Evolutionary conservation across 1,140 invertebrate genomes (phyloP), one percentile per base, ranked within the genome.

Genomic region (Diabrotica virgifera): DNA sequence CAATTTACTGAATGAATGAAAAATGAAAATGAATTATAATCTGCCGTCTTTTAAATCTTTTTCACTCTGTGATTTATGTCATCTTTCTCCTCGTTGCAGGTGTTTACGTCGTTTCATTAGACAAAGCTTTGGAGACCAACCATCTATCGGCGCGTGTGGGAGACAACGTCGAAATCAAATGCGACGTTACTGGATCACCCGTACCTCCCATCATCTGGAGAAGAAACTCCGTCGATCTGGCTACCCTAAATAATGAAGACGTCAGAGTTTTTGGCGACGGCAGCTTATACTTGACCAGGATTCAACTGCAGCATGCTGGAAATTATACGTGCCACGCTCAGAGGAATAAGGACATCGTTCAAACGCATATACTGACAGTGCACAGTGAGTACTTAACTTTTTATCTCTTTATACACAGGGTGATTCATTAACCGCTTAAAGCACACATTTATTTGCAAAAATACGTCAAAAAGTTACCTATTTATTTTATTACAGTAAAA

Each of bases 271-370:
- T 89, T 77, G 85, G 83, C 46, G 89, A 90, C 70, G 90, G 90
- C 0, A 89, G 88, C 14, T 80, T 93, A 8, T 93, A 91, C 77
- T 81, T 93, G 58, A 90, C 87, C 37, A 84, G 86, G 57, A 86
- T 92, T 52, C 89, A 90, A 69, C 81, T 93, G 37, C 84, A 90
- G 14, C 89, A 92, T 74, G 87, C 89, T 36, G 91, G 91, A 9
- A 93, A 93, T 82, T 92, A 91, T 78, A 89, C 89, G 0, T 93
- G 91, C 76, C 86, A 91, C 72, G 90, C 90, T 24, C 83, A 89
- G 67, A 82, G 88, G 36, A 90, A 91, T 75, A 85, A 87, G 46
- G 87, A 90, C 70, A 85, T 92, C 14, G 86, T 90, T 51, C 90
- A 93, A 76, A 89, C 90, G 5, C 90, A 93, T 73, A 81, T 89